Evolutionary conservation across 2,113 vertebrate species (phyloP), one percentile per base, ranked within the genome.

Genomic region (Edolisoma coerulescens): DNA sequence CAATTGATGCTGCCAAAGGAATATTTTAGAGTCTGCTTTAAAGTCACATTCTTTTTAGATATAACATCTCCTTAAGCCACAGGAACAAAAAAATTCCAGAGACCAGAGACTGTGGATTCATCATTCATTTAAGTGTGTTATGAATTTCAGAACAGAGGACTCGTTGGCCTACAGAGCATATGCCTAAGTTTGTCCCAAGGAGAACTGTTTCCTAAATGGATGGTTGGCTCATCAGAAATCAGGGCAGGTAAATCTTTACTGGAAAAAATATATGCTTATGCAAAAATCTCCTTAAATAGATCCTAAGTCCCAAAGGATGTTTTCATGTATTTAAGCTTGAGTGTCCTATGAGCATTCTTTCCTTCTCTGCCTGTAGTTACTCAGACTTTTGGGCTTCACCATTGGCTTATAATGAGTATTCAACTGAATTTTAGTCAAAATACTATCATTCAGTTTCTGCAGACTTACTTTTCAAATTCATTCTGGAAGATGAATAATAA

Each of bases 351-450:
- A 81, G 52, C 12, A 45, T 6, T 67, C 49, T 78, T 73, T 57
- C 30, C 8, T 67, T 81, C 11, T 60, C 56, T 81, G 27, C 16
- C 60, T 86, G 12, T 35, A 78, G 54, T 70, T 42, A 59, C 30
- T 85, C 52, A 75, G 27, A 59, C 8, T 73, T 13, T 77, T 64
- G 85, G 33, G 27, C 39, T 86, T 92, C 60, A 67, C 49, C 33
- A 39, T 11, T 5, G 56, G 52, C 32, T 89, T 2, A 0, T 78
- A 63, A 86, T 35, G 21, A 93, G 26, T 75, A 69, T 61, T 89
- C 56, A 89, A 49, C n/a, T 61, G 52, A 84, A 78, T 79, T 87
- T 93, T 94, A 89, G 32, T 45, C 35, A 86, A 93, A 94, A 81
- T 87, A 45, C n/a, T 90, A 64, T 84, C 39, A 73, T 53, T 56